These are phyloP conservation scores for Leptestheria dahalacensis DNA, from an alignment of 1,140 invertebrate genomes.

Conservation along the genomic window DNA sequence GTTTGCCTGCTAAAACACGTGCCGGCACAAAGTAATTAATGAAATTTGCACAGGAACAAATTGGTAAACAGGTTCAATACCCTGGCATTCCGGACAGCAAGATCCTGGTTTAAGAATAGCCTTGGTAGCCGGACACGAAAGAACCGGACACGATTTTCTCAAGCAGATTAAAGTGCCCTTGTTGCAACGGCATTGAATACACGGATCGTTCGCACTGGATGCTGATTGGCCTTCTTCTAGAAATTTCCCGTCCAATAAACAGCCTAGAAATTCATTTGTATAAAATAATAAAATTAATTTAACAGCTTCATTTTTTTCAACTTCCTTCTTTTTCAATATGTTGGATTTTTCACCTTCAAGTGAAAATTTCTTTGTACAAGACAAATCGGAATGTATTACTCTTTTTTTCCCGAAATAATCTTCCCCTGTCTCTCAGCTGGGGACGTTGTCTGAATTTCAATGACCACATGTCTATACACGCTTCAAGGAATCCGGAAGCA, in stretches of 20 bases:
- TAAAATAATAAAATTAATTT: no score
- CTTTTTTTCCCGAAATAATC: no score
- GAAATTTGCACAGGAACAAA: conserved; percentile 26
- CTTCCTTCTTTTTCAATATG: no score
- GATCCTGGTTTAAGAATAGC: conserved; percentile 49
- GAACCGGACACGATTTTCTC: conserved; percentile 67
- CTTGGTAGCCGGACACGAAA: conserved; percentile 52
- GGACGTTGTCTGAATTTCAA: background rate
- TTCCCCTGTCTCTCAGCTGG: no score
- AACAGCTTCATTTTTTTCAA: no score
- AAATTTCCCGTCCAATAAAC: conserved; percentile 52
- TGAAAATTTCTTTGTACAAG: no score
- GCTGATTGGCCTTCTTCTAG: conserved; percentile 57
- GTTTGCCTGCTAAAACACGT: conserved; percentile 19
- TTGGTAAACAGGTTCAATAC: conserved; percentile 30
- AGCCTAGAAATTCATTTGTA: background rate
- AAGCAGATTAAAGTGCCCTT: conserved; percentile 54
- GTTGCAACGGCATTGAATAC: conserved; percentile 66
- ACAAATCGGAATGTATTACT: no score
- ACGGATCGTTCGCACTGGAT: conserved; percentile 63
- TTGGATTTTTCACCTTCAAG: no score
- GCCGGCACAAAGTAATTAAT: no score
- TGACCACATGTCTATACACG: background rate
- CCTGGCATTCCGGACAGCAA: conserved; percentile 69
- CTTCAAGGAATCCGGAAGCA: background rate